Conservation (phyloP, 2,113 vertebrate species). For the Nothocercus nigrocapillus region DNA sequence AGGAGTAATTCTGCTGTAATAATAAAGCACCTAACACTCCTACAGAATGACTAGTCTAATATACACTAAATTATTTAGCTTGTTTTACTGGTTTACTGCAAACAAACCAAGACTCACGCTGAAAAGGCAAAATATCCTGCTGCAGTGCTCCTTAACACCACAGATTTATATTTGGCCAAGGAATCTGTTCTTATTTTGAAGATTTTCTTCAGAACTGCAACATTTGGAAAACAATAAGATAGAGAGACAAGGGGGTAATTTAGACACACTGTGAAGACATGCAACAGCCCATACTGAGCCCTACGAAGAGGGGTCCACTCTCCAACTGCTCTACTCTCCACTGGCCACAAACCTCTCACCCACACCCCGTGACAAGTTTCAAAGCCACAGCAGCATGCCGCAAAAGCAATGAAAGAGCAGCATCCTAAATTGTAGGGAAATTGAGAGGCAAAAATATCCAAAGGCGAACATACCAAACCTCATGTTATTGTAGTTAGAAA, state of each 20-base stretch:
- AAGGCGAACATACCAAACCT: not conserved
- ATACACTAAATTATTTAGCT: not conserved
- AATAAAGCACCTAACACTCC: not conserved
- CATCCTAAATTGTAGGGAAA: not conserved
- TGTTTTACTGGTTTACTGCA: not conserved
- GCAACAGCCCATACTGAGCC: accelerated
- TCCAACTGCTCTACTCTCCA: not conserved
- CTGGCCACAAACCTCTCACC: not conserved
- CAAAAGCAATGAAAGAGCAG: not conserved
- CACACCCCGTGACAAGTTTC: not conserved
- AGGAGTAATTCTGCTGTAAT: not conserved
- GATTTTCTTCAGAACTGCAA: not conserved
- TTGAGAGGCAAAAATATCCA: not conserved
- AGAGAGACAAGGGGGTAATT: accelerated
- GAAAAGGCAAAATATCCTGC: no score
- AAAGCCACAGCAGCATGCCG: not conserved
- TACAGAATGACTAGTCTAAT: not conserved
- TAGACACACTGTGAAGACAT: not conserved
- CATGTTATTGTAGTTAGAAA: not conserved
- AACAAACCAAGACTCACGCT: not conserved
- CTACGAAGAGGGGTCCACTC: not conserved
- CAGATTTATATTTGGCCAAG: not conserved
- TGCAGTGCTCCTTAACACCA: no score
- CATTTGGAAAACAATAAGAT: not conserved
- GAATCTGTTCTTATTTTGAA: not conserved